Conservation (phyloP, 2,797 vertebrate species). For the Falco peregrinus region DNA sequence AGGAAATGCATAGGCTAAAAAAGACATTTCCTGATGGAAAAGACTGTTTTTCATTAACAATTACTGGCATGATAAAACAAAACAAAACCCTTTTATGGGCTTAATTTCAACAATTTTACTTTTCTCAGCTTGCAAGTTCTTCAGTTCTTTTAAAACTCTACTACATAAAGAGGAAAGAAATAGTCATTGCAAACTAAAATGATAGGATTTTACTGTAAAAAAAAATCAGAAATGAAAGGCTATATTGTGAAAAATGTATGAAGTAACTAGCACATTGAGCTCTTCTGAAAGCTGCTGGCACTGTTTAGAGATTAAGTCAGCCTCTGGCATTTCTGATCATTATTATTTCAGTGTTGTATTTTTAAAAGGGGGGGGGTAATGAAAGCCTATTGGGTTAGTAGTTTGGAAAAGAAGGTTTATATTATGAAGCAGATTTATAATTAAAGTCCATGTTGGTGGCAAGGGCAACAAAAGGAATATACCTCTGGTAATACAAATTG, state of each 20-base stretch:
- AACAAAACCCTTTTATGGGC: neutral
- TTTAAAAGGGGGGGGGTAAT: neutral
- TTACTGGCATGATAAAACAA: neutral
- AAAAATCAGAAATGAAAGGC: neutral
- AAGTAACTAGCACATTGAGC: slow-evolving; percentile 6
- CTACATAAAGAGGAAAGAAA: neutral
- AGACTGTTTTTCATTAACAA: neutral
- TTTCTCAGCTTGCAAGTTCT: neutral
- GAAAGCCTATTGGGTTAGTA: neutral
- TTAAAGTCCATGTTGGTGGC: neutral
- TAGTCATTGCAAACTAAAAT: neutral
- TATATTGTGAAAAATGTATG: neutral
- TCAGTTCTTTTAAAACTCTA: neutral
- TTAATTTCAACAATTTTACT: neutral
- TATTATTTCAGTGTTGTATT: neutral
- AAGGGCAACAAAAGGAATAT: neutral
- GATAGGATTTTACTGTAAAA: neutral
- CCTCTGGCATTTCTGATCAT: neutral
- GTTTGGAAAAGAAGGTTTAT: neutral
- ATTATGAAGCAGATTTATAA: neutral
- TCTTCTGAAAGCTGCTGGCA: slow-evolving; percentile 21
- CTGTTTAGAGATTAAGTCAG: slow-evolving; percentile 17
- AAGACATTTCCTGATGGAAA: neutral
- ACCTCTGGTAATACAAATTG: neutral
- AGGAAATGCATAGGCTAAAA: neutral